phyloP scores from a whole-genome alignment of 2,797 vertebrate genomes.

The Gallinago solitaria region DNA sequence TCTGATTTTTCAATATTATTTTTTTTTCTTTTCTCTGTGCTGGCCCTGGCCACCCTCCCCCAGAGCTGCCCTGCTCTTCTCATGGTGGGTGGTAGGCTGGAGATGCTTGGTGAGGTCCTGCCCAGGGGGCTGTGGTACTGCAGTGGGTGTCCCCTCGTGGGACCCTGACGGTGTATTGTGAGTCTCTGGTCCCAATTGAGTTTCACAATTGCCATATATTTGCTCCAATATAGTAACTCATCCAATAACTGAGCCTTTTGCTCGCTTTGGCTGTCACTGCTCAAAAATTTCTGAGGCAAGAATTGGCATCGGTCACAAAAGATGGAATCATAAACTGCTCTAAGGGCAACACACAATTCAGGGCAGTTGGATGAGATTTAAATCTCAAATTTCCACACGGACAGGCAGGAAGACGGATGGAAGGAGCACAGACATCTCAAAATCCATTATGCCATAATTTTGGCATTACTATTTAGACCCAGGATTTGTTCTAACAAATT shows the following conservation, averaged over 20 bases:
- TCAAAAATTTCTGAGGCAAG: neutral
- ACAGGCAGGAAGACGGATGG: neutral
- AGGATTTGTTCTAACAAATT: neutral
- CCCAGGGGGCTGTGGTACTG: neutral
- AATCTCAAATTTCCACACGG: neutral
- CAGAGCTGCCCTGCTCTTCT: neutral
- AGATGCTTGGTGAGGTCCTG: neutral
- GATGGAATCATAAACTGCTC: neutral
- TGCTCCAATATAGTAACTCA: neutral
- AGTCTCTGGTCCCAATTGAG: neutral
- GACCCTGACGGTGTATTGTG: neutral
- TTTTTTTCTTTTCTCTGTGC: neutral
- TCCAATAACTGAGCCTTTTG: neutral
- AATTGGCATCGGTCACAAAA: neutral
- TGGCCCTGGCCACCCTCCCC: neutral
- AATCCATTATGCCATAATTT: neutral
- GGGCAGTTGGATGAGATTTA: neutral
- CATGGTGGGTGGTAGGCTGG: neutral
- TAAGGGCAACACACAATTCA: neutral
- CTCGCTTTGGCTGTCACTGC: neutral
- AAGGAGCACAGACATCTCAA: neutral
- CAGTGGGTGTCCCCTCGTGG: rapidly evolving
- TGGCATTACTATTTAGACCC: neutral
- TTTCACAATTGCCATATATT: neutral
- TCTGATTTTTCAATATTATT: no score